phyloP scores from a whole-genome alignment of 2,888 invertebrate genomes.

The Melolontha melolontha region DNA sequence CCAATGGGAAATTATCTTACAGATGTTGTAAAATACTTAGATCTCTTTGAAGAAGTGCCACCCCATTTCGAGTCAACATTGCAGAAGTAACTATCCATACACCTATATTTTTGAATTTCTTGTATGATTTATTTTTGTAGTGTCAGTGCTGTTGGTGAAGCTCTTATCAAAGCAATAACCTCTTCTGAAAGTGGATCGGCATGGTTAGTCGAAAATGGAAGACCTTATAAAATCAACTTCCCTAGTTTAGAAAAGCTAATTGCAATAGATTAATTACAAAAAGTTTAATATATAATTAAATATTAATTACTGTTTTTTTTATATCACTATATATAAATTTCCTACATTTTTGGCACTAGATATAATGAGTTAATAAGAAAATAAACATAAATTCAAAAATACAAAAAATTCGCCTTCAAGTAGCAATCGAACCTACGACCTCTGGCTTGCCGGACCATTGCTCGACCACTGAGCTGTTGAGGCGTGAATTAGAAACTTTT shows the following conservation, averaged over 20 bases:
- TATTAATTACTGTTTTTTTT: no score
- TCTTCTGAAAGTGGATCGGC: slow-evolving; percentile 22
- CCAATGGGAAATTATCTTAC: slow-evolving; percentile 6
- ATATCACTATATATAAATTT: no score
- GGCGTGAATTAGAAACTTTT: no score
- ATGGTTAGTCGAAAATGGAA: slow-evolving; percentile 8
- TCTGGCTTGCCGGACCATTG: no score
- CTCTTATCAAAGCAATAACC: slow-evolving; percentile 10
- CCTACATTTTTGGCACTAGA: no score
- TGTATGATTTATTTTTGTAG: slow-evolving; percentile 1
- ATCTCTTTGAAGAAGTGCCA: slow-evolving; percentile 3
- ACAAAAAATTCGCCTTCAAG: no score
- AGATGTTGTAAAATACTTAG: neutral
- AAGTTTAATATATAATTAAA: no score
- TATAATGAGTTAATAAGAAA: no score
- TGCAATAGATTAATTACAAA: neutral
- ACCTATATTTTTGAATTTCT: neutral
- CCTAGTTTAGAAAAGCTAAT: slow-evolving; percentile 3
- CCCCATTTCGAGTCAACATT: neutral
- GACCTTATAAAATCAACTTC: slow-evolving; percentile 16
- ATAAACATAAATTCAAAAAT: no score
- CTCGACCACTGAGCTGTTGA: no score
- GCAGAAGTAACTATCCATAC: slow-evolving; percentile 2
- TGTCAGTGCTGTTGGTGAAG: slow-evolving; percentile 8
- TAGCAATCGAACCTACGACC: no score